These are phyloP conservation scores for Clarias magur DNA, from an alignment of 2,113 vertebrate species.

Conservation along the genomic window DNA sequence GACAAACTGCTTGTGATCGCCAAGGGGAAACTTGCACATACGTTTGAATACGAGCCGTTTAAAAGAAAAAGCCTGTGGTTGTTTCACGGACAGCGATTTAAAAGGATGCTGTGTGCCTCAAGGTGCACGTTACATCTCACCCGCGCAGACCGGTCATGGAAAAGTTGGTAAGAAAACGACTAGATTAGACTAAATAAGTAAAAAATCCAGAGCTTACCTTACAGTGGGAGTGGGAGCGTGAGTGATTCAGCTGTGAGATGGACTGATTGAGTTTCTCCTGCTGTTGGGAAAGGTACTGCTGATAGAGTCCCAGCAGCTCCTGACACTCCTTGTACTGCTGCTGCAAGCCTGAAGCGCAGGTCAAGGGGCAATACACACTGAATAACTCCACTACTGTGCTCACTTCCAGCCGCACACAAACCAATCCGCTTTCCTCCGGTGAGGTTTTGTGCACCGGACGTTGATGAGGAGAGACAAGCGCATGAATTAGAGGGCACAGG, in stretches of 20 bases:
- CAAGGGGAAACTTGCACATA: background rate
- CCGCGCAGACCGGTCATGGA: background rate
- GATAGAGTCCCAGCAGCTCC: conserved; percentile 92
- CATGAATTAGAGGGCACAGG: conserved; percentile 1
- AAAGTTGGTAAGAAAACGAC: background rate
- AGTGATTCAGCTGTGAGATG: conserved; percentile 78
- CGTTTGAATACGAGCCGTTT: background rate
- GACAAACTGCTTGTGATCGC: background rate
- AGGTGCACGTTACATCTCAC: background rate
- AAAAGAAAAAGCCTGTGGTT: background rate
- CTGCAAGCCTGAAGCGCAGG: conserved; percentile 81
- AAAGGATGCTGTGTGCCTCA: background rate
- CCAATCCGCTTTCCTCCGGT: conserved; percentile 38
- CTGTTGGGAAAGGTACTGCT: conserved; percentile 91
- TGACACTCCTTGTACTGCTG: conserved; percentile 95
- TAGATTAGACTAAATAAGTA: background rate
- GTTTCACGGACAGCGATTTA: background rate
- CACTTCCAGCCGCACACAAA: conserved; percentile 35
- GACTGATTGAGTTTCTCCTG: conserved; percentile 87
- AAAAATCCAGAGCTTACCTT: conserved; percentile 73
- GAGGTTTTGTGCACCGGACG: conserved; percentile 35
- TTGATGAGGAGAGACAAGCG: conserved; percentile 32
- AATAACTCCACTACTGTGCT: conserved; percentile 37
- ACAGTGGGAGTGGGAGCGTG: conserved; percentile 62
- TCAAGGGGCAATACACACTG: conserved; percentile 76